Percentiles rank a stretch among this genome's conserved stretches.
phyloP scores from a whole-genome alignment of 2,888 invertebrate genomes.

The Hofmannophila pseudospretella region DNA sequence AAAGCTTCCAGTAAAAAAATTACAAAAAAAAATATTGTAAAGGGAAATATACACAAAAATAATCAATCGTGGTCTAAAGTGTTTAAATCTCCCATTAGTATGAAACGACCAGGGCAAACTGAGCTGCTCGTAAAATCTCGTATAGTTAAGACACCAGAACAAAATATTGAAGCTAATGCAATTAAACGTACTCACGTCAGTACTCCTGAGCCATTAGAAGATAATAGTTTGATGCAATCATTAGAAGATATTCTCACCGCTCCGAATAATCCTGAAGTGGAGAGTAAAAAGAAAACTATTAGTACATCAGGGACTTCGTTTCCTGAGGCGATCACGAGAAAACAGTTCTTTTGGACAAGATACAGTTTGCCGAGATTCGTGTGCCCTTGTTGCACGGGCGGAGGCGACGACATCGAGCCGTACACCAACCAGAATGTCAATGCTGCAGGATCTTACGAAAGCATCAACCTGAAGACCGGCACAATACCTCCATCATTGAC shows the following conservation, averaged over 20 bases:
- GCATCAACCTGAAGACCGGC: conserved; percentile 22
- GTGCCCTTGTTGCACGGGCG: conserved; percentile 51
- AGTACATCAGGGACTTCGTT: conserved; percentile 30
- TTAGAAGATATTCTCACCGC: background rate
- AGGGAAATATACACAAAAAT: conserved; percentile 15
- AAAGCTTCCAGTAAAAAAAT: conserved; percentile 9
- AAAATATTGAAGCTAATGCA: background rate
- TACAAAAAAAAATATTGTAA: conserved; percentile 10
- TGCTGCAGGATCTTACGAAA: conserved; percentile 45
- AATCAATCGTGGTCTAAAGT: conserved; percentile 42
- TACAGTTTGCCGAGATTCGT: conserved; percentile 30
- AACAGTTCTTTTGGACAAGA: conserved; percentile 24
- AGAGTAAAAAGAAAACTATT: background rate
- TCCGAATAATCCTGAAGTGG: background rate
- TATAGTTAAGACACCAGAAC: background rate
- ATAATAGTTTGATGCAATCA: background rate
- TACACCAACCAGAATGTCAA: conserved; percentile 24
- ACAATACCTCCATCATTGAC: conserved; percentile 21
- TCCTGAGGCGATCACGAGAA: conserved; percentile 14
- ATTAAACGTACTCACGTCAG: too few species aligned
- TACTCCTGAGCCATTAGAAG: background rate
- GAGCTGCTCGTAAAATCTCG: too few species aligned
- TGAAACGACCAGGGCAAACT: too few species aligned
- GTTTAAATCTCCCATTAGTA: conserved; percentile 32
- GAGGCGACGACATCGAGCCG: conserved; percentile 28